A percentile compares a stretch with the other conserved stretches of the same genome.
These are phyloP conservation scores for Lampris megalopsis DNA, from an alignment of 2,113 vertebrate species.

Conservation along the genomic window DNA sequence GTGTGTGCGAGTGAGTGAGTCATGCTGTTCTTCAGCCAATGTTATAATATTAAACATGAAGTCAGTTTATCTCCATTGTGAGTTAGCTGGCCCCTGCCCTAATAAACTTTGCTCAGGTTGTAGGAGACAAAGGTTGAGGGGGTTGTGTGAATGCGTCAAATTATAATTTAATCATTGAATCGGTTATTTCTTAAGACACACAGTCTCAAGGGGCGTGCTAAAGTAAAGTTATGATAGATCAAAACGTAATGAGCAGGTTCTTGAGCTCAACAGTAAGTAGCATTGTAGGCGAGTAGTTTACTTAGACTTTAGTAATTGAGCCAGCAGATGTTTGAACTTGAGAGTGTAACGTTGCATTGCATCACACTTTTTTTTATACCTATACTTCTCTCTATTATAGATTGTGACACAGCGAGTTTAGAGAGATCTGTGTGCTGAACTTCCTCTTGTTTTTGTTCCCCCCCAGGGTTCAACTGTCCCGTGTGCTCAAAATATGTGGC, in stretches of 20 bases:
- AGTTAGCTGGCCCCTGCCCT: constrained; percentile 26
- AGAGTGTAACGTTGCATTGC: too few species aligned
- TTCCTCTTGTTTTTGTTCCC: constrained; percentile 40
- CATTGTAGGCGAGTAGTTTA: too few species aligned
- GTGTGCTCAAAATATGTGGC: constrained; percentile 96
- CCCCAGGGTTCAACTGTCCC: constrained; percentile 94
- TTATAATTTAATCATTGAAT: constrained; percentile 3
- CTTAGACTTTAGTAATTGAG: too few species aligned
- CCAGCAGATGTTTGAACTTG: too few species aligned
- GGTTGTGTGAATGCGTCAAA: constrained; percentile 6
- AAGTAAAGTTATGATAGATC: not conserved
- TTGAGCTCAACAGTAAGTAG: too few species aligned
- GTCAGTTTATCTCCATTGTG: constrained; percentile 22
- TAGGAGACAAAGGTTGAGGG: constrained; percentile 4
- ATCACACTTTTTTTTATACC: not conserved
- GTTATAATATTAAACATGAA: constrained; percentile 15
- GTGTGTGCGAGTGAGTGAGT: not conserved
- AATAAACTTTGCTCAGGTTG: constrained; percentile 53
- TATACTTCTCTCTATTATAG: constrained; percentile 35
- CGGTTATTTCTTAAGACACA: not conserved
- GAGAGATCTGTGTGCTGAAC: constrained; percentile 15
- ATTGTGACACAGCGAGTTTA: constrained; percentile 29
- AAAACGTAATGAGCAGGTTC: too few species aligned
- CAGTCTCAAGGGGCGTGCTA: not conserved
- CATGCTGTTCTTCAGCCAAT: not conserved